phyloP scores from a whole-genome alignment of 1,140 invertebrate species.

The Papilio polytes region DNA sequence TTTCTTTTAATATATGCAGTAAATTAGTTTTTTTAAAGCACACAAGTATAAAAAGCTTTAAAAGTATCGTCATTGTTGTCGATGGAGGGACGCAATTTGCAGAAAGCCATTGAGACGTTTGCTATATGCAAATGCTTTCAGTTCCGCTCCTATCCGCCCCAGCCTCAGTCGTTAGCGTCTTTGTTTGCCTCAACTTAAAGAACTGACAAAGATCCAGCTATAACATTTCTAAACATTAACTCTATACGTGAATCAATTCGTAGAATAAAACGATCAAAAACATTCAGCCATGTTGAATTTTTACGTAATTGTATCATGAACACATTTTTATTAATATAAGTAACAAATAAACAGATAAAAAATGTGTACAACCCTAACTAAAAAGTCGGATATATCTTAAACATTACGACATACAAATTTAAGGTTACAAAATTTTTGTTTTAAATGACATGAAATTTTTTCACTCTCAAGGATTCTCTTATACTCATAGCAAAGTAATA shows the following conservation, averaged over 20 bases:
- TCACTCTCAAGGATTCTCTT: background rate
- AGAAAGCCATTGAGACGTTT: constrained; percentile 21
- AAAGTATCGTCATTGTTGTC: constrained; percentile 4
- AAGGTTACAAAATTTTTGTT: too few species aligned
- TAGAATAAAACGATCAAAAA: background rate
- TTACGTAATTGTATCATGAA: too few species aligned
- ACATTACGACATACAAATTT: too few species aligned
- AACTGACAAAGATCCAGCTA: background rate
- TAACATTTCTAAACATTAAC: background rate
- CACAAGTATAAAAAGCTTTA: constrained; percentile 9
- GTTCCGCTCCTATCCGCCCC: background rate
- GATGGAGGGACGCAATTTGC: constrained; percentile 12
- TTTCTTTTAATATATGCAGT: too few species aligned
- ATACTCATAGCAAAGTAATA: background rate
- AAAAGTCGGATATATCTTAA: too few species aligned
- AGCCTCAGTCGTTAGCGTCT: background rate
- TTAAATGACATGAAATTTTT: too few species aligned
- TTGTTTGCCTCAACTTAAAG: constrained; percentile 4
- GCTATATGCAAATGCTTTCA: constrained; percentile 27
- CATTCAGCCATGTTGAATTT: too few species aligned
- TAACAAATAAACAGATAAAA: too few species aligned
- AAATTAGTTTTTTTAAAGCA: too few species aligned
- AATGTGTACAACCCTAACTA: too few species aligned
- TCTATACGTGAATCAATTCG: background rate
- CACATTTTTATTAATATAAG: too few species aligned